Conservation (phyloP, 2,797 vertebrate genomes). For the Phrynocephalus forsythii region DNA sequence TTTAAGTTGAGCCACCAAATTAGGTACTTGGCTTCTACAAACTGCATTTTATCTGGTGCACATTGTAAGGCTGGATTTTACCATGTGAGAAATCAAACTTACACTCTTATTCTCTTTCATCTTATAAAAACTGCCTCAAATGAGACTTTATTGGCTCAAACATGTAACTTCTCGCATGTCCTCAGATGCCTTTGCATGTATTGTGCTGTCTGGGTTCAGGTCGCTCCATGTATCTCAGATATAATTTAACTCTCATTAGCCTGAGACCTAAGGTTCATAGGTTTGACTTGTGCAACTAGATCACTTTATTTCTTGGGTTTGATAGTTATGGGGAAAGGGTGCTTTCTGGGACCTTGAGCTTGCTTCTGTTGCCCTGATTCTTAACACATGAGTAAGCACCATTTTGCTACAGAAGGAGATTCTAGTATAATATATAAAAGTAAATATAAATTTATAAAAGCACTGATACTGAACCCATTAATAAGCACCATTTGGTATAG, state of each 20-base stretch:
- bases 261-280: no score
- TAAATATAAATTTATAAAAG: no score
- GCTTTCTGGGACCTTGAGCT: neutral
- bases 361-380: neutral
- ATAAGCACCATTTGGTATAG: no score
- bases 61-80: neutral
- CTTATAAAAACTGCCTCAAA: neutral
- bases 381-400: neutral
- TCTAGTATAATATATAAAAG: neutral
- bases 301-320: neutral
- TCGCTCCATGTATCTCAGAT: neutral
- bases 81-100: neutral
- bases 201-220: neutral
- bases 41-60: neutral
- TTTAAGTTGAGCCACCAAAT: constrained; percentile 18
- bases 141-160: neutral
- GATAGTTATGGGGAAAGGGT: neutral
- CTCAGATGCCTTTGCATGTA: fast-evolving
- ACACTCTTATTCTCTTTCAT: neutral
- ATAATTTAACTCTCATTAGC: neutral
- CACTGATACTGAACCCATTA: no score
- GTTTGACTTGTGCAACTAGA: neutral
- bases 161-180: neutral
- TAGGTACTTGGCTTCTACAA: neutral
- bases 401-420: neutral